Evolutionary conservation across 2,888 invertebrate species (phyloP).

Genomic region (Patella ulyssiponensis): DNA sequence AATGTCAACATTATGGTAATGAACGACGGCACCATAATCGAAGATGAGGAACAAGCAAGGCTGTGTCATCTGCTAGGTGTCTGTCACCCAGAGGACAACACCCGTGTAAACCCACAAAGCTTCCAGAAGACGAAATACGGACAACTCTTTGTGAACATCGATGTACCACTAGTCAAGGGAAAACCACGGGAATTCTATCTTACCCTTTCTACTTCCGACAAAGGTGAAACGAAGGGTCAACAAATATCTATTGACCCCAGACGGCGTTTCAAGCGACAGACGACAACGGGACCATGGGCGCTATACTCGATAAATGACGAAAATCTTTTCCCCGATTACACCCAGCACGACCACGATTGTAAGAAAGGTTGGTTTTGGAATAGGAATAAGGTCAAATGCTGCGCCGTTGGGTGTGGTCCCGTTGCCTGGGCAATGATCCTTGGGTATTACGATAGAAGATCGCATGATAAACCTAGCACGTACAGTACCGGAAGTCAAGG

Average conservation of each 20-base stretch:
- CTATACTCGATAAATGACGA: conserved; percentile 25
- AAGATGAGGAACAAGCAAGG: background rate
- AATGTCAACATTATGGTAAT: background rate
- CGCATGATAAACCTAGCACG: conserved; percentile 17
- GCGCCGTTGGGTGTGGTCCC: conserved; percentile 32
- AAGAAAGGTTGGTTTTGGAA: conserved; percentile 2
- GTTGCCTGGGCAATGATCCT: conserved; percentile 36
- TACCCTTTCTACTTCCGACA: background rate
- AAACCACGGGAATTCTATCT: background rate
- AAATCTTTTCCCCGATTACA: conserved; percentile 29
- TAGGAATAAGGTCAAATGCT: background rate
- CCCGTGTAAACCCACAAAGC: background rate
- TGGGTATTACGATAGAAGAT: conserved; percentile 30
- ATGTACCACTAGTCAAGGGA: background rate
- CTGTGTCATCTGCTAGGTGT: background rate
- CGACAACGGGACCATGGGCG: conserved; percentile 2
- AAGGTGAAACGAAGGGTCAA: background rate
- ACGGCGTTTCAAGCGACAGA: conserved; percentile 18
- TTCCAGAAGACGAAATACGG: background rate
- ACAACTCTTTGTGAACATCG: background rate
- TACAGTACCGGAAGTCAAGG: conserved; percentile 17
- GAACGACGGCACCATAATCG: background rate
- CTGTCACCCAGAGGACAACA: background rate
- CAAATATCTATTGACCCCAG: conserved; percentile 8
- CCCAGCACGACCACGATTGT: conserved; percentile 19